phyloP scores from a whole-genome alignment of 1,140 invertebrate genomes.

The Drosophila prosaltans region DNA sequence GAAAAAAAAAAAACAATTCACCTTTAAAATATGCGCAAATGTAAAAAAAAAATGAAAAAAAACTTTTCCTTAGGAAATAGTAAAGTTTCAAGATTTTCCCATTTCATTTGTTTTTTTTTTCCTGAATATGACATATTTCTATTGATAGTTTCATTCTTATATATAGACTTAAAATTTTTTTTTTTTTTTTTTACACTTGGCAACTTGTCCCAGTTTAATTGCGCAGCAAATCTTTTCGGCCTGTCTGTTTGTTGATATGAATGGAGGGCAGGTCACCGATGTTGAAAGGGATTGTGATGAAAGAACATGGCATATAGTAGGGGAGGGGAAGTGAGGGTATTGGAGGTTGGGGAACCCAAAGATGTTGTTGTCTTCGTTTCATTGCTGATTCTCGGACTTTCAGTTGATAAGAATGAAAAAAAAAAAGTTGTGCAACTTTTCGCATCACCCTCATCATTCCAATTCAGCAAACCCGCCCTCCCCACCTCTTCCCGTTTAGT shows the following conservation, averaged over 20 bases:
- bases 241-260: constrained; percentile 2
- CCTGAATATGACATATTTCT: too few species aligned
- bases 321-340: not conserved
- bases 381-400: too few species aligned
- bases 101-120: too few species aligned
- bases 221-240: constrained; percentile 40
- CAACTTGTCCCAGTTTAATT: constrained; percentile 37
- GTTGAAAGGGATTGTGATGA: not conserved
- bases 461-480: not conserved
- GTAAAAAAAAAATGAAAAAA: not conserved
- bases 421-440: constrained; percentile 48
- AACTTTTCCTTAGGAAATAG: not conserved
- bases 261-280: constrained; percentile 5
- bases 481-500: constrained; percentile 6
- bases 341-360: not conserved
- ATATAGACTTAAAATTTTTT: too few species aligned
- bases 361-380: not conserved
- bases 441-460: constrained; percentile 27
- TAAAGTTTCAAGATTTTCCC: too few species aligned
- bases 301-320: too few species aligned
- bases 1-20: too few species aligned
- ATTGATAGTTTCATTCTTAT: too few species aligned
- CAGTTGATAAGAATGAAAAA: constrained; percentile 36
- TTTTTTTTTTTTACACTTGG: not conserved
- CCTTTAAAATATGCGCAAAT: too few species aligned